phyloP scores from a whole-genome alignment of 2,797 vertebrate genomes.

The Pseudomugil gertrudae region DNA sequence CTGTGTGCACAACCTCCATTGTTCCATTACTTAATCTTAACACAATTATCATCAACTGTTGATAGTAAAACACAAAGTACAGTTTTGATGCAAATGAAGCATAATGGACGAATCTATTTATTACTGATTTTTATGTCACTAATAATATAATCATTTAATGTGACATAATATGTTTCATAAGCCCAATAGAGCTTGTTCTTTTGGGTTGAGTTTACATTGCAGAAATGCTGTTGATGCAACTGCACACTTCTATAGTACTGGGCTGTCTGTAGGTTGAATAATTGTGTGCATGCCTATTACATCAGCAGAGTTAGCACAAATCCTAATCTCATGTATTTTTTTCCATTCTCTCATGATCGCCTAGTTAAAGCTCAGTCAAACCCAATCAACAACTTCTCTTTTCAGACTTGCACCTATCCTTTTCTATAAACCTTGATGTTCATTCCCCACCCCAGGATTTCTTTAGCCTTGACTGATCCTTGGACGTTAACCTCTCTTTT shows the following conservation, averaged over 20 bases:
- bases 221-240: constrained; percentile 19
- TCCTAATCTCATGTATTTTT: constrained; percentile 31
- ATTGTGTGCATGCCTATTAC: constrained; percentile 10
- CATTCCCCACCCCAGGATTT: constrained; percentile 29
- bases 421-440: constrained; percentile 20
- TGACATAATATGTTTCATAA: constrained; percentile 42
- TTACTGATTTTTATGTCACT: constrained; percentile 16
- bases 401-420: background rate
- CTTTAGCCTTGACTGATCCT: constrained; percentile 13
- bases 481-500: constrained; percentile 9
- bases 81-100: constrained; percentile 51
- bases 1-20: constrained; percentile 61
- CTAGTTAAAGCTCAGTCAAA: constrained; percentile 31
- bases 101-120: constrained; percentile 31
- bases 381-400: constrained; percentile 32
- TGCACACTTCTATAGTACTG: constrained; percentile 38
- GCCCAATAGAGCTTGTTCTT: constrained; percentile 16
- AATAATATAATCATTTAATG: constrained; percentile 37
- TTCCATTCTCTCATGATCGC: constrained; percentile 6
- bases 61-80: constrained; percentile 56
- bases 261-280: constrained; percentile 6
- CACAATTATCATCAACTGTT: constrained; percentile 57
- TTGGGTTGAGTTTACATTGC: constrained; percentile 20
- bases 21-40: constrained; percentile 41
- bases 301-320: constrained; percentile 30